Percentiles rank a stretch among this genome's conserved stretches.
Evolutionary conservation across 2,113 vertebrate genomes (phyloP).

Genomic region (Protomyctophum bolini): DNA sequence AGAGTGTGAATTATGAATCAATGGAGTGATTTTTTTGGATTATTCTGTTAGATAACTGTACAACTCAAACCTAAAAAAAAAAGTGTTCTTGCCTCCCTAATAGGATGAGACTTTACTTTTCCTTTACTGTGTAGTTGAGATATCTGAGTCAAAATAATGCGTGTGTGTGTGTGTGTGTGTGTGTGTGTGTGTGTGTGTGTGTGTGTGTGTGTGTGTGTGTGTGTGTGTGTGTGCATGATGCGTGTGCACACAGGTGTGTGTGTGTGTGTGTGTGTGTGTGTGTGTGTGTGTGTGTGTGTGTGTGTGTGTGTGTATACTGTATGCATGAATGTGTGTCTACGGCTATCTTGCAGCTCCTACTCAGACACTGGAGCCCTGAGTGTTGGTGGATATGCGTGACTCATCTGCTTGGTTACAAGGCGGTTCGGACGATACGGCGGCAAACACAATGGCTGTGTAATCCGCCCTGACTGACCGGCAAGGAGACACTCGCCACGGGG

Average conservation of each 20-base stretch:
- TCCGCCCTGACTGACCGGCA: slow-evolving; percentile 78
- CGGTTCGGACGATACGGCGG: slow-evolving; percentile 71
- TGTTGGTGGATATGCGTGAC: slow-evolving; percentile 75
- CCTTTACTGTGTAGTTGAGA: background rate
- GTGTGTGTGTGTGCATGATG: slow-evolving; percentile 8
- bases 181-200: slow-evolving; percentile 12
- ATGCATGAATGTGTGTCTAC: background rate
- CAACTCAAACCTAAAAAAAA: too few species aligned
- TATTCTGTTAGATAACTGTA: slow-evolving; percentile 11
- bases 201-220: slow-evolving; percentile 16
- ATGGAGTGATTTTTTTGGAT: too few species aligned
- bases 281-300: background rate
- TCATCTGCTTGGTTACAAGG: slow-evolving; percentile 80
- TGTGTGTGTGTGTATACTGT: background rate
- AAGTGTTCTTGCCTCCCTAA: too few species aligned
- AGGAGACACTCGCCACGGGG: slow-evolving; percentile 79
- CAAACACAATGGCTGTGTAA: slow-evolving; percentile 77
- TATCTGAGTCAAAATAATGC: background rate
- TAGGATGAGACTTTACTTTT: background rate
- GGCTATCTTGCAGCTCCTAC: slow-evolving; percentile 37
- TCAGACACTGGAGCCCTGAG: slow-evolving; percentile 50
- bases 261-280: slow-evolving; percentile 7
- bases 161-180: background rate
- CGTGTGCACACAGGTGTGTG: background rate
- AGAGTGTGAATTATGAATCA: too few species aligned